phyloP scores from a whole-genome alignment of 2,113 vertebrate species.

The Neotragus pygmaeus region DNA sequence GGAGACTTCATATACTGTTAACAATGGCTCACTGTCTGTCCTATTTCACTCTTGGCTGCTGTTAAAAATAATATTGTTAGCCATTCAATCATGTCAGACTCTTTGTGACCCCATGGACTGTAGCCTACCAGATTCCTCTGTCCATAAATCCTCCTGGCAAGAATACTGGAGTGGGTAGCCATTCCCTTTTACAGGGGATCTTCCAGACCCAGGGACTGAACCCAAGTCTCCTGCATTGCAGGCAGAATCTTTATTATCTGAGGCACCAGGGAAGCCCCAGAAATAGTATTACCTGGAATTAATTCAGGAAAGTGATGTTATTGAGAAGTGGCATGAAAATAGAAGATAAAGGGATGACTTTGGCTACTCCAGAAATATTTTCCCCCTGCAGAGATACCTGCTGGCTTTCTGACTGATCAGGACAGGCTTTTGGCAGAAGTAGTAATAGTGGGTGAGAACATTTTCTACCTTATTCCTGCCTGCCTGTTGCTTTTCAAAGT shows the following conservation, averaged over 20 bases:
- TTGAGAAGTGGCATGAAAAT: background rate
- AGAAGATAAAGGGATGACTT: background rate
- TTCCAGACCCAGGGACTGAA: background rate
- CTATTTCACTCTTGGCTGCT: background rate
- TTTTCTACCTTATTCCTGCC: background rate
- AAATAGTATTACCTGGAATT: background rate
- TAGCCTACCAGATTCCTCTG: background rate
- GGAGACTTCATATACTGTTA: background rate
- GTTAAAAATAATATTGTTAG: background rate
- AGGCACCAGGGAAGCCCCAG: background rate
- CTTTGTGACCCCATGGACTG: background rate
- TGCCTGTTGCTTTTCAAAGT: background rate
- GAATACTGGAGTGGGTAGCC: background rate
- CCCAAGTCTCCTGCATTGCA: background rate
- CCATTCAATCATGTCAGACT: background rate
- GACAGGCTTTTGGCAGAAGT: background rate
- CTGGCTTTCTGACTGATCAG: background rate
- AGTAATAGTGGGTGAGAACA: background rate
- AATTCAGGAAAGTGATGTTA: background rate
- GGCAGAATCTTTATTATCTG: background rate
- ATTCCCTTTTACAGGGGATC: background rate
- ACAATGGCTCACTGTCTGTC: background rate
- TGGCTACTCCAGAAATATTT: background rate
- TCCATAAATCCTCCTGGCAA: background rate
- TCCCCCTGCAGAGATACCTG: background rate